Evolutionary conservation across 37 sponge, comb jelly and placozoan genomes (phyloP).

Genomic region (Diacarnus erythraeanus): DNA sequence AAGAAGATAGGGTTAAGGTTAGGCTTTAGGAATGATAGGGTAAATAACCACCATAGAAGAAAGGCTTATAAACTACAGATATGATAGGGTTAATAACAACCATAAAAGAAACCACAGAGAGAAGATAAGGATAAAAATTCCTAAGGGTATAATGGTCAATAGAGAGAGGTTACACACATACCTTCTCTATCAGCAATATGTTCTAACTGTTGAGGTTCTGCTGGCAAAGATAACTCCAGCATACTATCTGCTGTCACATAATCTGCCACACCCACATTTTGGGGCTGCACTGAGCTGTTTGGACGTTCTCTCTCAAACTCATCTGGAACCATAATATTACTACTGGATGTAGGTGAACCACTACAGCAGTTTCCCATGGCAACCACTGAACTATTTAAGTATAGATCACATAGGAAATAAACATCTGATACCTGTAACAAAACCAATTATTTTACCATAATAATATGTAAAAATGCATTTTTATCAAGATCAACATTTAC

Average conservation of each 20-base stretch:
- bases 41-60: too few species aligned
- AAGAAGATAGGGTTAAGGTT: too few species aligned
- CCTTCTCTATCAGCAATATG: slow-evolving; percentile 94
- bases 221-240: slow-evolving; percentile 6
- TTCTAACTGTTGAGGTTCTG: slow-evolving; percentile 38
- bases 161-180: too few species aligned
- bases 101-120: too few species aligned
- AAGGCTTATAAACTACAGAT: too few species aligned
- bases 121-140: too few species aligned
- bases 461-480: too few species aligned
- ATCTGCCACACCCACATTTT: neutral
- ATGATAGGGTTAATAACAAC: too few species aligned
- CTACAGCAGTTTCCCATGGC: slow-evolving; percentile 54
- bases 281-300: neutral
- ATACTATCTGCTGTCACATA: neutral
- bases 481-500: too few species aligned
- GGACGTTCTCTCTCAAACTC: neutral
- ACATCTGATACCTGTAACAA: neutral
- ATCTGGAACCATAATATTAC: neutral
- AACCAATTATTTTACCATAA: neutral
- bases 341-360: neutral
- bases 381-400: neutral
- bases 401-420: neutral
- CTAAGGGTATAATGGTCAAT: too few species aligned
- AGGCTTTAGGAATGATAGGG: too few species aligned